Evolutionary conservation across 2,888 invertebrate species (phyloP), one percentile per base, ranked within the genome.

Genomic region (Meta bourneti): DNA sequence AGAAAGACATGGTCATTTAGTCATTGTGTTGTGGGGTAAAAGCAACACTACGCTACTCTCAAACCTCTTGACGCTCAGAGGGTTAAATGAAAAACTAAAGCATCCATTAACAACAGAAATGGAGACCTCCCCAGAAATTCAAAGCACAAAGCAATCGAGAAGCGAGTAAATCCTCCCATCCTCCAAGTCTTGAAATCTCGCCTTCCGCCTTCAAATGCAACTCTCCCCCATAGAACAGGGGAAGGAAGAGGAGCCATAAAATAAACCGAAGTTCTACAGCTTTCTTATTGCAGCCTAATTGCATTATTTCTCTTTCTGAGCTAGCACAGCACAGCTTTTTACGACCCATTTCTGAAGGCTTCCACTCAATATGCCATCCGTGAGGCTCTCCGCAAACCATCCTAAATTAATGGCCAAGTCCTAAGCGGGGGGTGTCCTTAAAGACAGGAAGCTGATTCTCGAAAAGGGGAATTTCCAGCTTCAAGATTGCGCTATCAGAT

Each of bases 211-310:
- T 13, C 19, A 84, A 74, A 74, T 74, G 74, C 54, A 19, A 52
- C 75, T 54, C 48, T 8, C 61, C 48, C 74, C 74, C 19, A 54
- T 19, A 20, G 61, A 78, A n/a, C 1, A 49, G 34, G 34, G 51
- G 52, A 83, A 54, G 9, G 70, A 74, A 51, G 52, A 19, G 20
- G n/a, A 51, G 77, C n/a, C 77, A 77, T 48, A 84, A 83, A 72
- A 20, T 54, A 83, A 72, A 79, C 61, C 20, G 16, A 51, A 34
- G 20, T 54, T 20, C 20, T 54, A 74, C 20, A 54, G 81, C 74
- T 84, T 84, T 77, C 74, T 84, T 75, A 84, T 84, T 84, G 71
- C 87, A 72, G 9, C 72, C 87, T 87, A 87, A 87, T 87, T 87
- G 80, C 87, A 87, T 87, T 87, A 87, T 80, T 80, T 80, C 71